phyloP scores from a whole-genome alignment of 2,113 vertebrate genomes.

The Salvator merianae region DNA sequence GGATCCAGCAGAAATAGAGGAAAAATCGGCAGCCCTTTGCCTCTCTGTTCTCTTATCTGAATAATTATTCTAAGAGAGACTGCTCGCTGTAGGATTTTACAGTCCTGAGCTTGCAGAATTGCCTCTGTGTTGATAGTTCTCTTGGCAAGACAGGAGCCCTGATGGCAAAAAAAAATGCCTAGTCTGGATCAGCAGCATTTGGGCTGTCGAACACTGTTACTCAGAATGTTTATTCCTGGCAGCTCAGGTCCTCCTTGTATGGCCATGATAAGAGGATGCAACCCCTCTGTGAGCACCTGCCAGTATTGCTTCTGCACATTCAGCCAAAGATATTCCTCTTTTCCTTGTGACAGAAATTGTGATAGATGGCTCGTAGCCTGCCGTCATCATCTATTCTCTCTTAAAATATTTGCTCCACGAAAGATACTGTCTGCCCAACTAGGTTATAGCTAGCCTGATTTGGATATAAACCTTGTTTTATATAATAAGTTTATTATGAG shows the following conservation, averaged over 20 bases:
- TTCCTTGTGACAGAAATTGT: neutral
- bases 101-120: slow-evolving; percentile 1
- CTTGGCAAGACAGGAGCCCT: neutral
- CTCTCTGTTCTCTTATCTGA: neutral
- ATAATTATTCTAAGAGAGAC: neutral
- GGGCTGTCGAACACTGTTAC: neutral
- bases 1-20: neutral
- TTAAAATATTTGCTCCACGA: neutral
- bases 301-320: neutral
- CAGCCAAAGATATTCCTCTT: neutral
- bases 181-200: neutral
- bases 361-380: neutral
- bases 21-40: neutral
- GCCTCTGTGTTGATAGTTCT: neutral
- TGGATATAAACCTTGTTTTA: neutral
- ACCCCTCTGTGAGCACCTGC: neutral
- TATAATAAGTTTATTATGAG: neutral
- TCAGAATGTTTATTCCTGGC: neutral
- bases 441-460: neutral
- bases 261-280: neutral
- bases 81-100: neutral
- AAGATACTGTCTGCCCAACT: neutral
- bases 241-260: neutral
- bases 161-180: neutral
- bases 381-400: neutral